These are phyloP conservation scores for Drosophila histrio DNA, from an alignment of 2,888 invertebrate genomes.

Conservation along the genomic window DNA sequence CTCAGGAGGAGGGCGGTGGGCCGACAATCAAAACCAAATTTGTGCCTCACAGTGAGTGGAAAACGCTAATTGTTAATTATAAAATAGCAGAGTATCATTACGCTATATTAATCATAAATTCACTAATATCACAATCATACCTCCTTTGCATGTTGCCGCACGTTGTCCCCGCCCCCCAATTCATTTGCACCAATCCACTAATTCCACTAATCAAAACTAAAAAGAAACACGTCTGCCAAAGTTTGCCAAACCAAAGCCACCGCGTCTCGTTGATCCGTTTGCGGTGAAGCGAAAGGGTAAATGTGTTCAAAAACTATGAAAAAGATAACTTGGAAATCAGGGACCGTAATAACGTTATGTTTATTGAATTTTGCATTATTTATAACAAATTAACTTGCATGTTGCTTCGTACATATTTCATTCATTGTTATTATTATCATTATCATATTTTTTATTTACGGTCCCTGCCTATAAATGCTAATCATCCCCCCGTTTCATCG, in stretches of 20 bases:
- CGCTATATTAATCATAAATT: neutral
- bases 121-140: slow-evolving; percentile 1
- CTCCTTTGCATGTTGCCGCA: slow-evolving; percentile 30
- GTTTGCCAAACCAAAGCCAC: slow-evolving; percentile 65
- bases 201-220: slow-evolving; percentile 12
- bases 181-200: slow-evolving; percentile 33
- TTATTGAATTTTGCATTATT: neutral
- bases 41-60: slow-evolving; percentile 67
- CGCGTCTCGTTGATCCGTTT: slow-evolving; percentile 80
- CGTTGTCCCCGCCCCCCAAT: neutral
- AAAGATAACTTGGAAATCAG: slow-evolving; percentile 1
- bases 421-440: neutral
- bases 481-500: slow-evolving; percentile 44
- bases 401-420: neutral
- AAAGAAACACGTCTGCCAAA: slow-evolving; percentile 47
- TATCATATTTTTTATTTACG: slow-evolving; percentile 37
- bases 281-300: slow-evolving; percentile 84
- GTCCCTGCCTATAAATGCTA: slow-evolving; percentile 41
- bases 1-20: slow-evolving; percentile 84
- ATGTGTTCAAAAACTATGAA: neutral
- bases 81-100: neutral
- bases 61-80: neutral
- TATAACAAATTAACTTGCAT: neutral
- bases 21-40: slow-evolving; percentile 71
- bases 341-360: slow-evolving; percentile 34